Percentiles rank a stretch among this genome's conserved stretches.
Conservation (phyloP, 2,113 vertebrate species). For the Meriones unguiculatus region DNA sequence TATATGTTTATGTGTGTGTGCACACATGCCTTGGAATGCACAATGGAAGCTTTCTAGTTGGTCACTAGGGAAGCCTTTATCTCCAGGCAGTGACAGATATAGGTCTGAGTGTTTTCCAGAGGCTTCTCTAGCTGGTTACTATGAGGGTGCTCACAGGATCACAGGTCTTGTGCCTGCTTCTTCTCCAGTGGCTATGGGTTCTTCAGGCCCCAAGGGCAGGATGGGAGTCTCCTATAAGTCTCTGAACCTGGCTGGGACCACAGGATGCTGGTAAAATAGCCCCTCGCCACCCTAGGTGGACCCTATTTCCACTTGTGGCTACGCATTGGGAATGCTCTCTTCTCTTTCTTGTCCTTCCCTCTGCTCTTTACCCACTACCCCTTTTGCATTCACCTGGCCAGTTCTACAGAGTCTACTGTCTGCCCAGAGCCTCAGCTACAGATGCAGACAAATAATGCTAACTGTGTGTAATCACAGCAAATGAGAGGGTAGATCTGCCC, state of each 20-base stretch:
- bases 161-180: background rate
- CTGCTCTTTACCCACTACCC: background rate
- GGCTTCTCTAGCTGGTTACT: background rate
- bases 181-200: background rate
- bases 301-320: background rate
- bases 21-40: background rate
- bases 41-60: background rate
- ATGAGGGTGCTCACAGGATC: background rate
- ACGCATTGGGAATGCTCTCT: background rate
- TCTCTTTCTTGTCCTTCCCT: background rate
- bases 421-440: background rate
- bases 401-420: background rate
- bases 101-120: slow-evolving; percentile 5
- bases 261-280: background rate
- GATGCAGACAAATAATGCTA: background rate
- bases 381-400: background rate
- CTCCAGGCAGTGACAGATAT: slow-evolving; percentile 44
- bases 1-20: too few species aligned
- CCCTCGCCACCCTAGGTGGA: background rate
- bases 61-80: slow-evolving; percentile 56
- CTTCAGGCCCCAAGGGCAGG: background rate
- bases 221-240: background rate
- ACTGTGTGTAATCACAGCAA: background rate
- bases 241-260: background rate
- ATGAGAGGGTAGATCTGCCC: background rate